Evolutionary conservation across 1,140 invertebrate species (phyloP).

Genomic region (Drosophila jambulina): DNA sequence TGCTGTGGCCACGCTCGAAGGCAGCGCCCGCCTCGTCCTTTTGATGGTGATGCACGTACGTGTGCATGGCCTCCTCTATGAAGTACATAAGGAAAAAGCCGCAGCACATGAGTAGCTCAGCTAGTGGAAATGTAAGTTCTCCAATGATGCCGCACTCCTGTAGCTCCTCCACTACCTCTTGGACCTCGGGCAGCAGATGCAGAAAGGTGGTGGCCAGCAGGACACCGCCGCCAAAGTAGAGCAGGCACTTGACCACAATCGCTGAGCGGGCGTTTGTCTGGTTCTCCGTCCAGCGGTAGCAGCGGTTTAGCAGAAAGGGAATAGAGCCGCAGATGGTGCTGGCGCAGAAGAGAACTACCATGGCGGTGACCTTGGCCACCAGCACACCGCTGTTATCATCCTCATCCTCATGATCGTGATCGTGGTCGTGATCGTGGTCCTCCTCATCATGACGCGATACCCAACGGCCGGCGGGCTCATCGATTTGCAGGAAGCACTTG

Average conservation of each 20-base stretch:
- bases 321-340: conserved; percentile 90
- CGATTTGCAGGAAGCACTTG: conserved; percentile 82
- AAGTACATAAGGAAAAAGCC: conserved; percentile 95
- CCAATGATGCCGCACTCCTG: conserved; percentile 86
- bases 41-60: conserved; percentile 87
- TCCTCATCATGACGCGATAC: conserved; percentile 60
- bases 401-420: conserved; percentile 79
- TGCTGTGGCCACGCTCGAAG: conserved; percentile 77
- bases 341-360: conserved; percentile 89
- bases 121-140: conserved; percentile 88
- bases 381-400: conserved; percentile 83
- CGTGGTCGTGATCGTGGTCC: conserved; percentile 68
- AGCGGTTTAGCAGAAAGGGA: conserved; percentile 89
- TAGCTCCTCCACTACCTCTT: conserved; percentile 88
- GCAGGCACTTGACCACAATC: conserved; percentile 87
- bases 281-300: conserved; percentile 87
- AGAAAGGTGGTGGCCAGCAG: conserved; percentile 95
- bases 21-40: conserved; percentile 66
- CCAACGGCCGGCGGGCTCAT: conserved; percentile 67
- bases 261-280: conserved; percentile 86
- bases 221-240: conserved; percentile 96
- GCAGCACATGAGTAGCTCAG: conserved; percentile 90
- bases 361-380: conserved; percentile 90
- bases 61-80: conserved; percentile 92
- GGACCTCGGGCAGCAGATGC: conserved; percentile 95